Percentiles rank a stretch among this genome's conserved stretches.
Conservation (phyloP, 2,888 invertebrate species). For the Ophioninae sp. region DNA sequence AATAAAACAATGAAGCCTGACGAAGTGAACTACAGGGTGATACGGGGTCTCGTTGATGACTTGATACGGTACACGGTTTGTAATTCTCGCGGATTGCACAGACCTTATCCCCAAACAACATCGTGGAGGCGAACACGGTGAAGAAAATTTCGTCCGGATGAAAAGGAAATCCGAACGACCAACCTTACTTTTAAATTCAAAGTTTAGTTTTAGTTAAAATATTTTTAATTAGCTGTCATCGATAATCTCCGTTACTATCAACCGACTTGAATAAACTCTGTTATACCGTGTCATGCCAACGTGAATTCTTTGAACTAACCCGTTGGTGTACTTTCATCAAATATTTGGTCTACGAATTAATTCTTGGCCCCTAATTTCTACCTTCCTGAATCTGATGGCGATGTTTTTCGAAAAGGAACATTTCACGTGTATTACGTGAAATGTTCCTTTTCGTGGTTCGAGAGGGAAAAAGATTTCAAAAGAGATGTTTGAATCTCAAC, state of each 20-base stretch:
- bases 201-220: neutral
- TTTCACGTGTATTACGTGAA: no score
- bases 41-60: constrained; percentile 76
- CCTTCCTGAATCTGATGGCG: no score
- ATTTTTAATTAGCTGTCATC: neutral
- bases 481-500: no score
- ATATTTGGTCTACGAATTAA: neutral
- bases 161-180: neutral
- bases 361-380: no score
- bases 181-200: neutral
- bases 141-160: neutral
- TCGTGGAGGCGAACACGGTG: constrained; percentile 74
- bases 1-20: constrained; percentile 73
- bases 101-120: constrained; percentile 67
- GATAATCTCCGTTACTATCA: neutral
- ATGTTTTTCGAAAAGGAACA: no score
- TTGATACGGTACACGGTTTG: constrained; percentile 77
- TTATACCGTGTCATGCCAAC: neutral
- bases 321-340: neutral
- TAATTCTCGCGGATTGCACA: constrained; percentile 66
- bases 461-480: no score
- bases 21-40: constrained; percentile 77
- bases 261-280: neutral
- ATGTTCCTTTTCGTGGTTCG: no score
- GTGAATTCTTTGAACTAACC: neutral